phyloP scores from a whole-genome alignment of 2,888 invertebrate genomes.

The Endomychus coccineus region DNA sequence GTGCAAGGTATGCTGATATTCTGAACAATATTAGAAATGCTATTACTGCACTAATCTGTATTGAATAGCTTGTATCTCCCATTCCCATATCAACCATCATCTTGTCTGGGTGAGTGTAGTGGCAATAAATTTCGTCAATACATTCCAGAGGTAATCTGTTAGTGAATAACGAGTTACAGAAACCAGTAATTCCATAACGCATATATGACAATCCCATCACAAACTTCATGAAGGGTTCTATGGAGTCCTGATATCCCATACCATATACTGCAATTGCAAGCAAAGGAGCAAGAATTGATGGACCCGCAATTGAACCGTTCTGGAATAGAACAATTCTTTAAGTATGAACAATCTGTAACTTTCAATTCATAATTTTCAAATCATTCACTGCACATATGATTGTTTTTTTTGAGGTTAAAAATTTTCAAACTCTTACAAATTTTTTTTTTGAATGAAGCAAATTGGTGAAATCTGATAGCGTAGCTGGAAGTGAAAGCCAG shows the following conservation, averaged over 20 bases:
- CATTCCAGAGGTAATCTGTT: conserved; percentile 56
- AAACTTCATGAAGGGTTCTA: conserved; percentile 49
- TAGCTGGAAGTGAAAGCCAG: too few relatives aligned
- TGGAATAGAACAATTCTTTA: too few relatives aligned
- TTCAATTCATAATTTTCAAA: too few relatives aligned
- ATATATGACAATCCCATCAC: conserved; percentile 57
- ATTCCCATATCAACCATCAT: conserved; percentile 61
- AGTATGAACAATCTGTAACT: too few relatives aligned
- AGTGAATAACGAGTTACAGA: conserved; percentile 50
- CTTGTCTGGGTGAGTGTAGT: conserved; percentile 49
- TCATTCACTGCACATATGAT: too few relatives aligned
- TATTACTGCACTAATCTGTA: conserved; percentile 53
- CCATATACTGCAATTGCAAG: conserved; percentile 55
- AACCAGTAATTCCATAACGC: conserved; percentile 60
- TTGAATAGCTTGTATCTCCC: conserved; percentile 38
- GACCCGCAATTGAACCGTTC: conserved; percentile 56
- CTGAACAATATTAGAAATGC: conserved; percentile 52
- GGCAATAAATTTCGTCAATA: conserved; percentile 51
- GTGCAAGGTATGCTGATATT: conserved; percentile 48
- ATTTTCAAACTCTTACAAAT: too few relatives aligned
- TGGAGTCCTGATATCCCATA: conserved; percentile 52
- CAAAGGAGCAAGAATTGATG: conserved; percentile 50
- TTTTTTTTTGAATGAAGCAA: too few relatives aligned
- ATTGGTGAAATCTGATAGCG: too few relatives aligned
- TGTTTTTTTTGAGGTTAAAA: too few relatives aligned